A percentile compares a stretch with the other conserved stretches of the same genome.
These are phyloP conservation scores for Zaprionus kolodkinae DNA, from an alignment of 1,140 invertebrate species.

Conservation along the genomic window DNA sequence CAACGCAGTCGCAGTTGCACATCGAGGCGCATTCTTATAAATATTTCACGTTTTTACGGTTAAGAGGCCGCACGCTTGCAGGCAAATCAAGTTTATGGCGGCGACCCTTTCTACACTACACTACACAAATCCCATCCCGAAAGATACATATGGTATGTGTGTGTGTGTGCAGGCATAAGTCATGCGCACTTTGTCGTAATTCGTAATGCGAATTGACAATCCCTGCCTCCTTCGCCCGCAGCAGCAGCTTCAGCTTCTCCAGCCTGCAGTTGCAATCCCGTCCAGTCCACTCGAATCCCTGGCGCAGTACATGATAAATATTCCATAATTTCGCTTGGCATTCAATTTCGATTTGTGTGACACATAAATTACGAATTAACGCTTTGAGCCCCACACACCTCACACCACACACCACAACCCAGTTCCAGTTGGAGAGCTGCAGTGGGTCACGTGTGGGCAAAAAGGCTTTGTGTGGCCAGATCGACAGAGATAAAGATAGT, in stretches of 20 bases:
- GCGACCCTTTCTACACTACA: constrained; percentile 39
- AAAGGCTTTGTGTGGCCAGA: constrained; percentile 27
- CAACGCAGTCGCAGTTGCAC: constrained; percentile 40
- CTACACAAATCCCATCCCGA: constrained; percentile 16
- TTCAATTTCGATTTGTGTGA: constrained; percentile 83
- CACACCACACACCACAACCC: constrained; percentile 40
- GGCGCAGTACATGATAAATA: constrained; percentile 80
- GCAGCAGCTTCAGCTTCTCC: constrained; percentile 6
- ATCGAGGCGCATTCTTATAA: constrained; percentile 58
- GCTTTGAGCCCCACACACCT: constrained; percentile 74
- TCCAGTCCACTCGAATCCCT: not conserved
- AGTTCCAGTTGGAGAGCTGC: constrained; percentile 11
- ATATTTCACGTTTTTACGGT: constrained; percentile 76
- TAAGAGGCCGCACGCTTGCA: constrained; percentile 39
- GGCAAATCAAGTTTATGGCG: constrained; percentile 68
- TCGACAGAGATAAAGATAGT: not conserved
- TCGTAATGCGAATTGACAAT: constrained; percentile 83
- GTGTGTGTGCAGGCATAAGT: constrained; percentile 60
- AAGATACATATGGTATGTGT: not conserved
- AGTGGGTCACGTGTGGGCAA: constrained; percentile 45
- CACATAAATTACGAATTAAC: constrained; percentile 84
- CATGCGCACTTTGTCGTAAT: constrained; percentile 82
- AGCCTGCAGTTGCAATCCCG: not conserved
- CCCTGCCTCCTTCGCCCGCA: constrained; percentile 35
- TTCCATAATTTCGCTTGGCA: constrained; percentile 84